A percentile compares a stretch with the other conserved stretches of the same genome.
These are phyloP conservation scores for Sylvilagus floridanus DNA, from an alignment of 2,797 vertebrate species.

Conservation along the genomic window DNA sequence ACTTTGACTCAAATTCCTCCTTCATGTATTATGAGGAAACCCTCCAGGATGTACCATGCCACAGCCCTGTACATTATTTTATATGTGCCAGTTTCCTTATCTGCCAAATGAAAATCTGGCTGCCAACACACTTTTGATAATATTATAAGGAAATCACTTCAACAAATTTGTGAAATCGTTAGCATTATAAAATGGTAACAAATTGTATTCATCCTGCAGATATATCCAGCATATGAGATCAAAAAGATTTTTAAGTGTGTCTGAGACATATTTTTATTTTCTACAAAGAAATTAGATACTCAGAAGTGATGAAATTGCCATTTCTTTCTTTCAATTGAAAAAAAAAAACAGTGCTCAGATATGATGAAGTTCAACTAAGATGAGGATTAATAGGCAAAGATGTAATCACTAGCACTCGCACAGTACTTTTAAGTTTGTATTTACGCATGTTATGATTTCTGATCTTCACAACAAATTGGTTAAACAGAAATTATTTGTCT, in stretches of 20 bases:
- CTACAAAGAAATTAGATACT: not conserved
- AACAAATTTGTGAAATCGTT: not conserved
- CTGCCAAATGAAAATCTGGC: not conserved
- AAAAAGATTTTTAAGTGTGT: not conserved
- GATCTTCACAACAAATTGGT: not conserved
- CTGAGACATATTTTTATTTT: not conserved
- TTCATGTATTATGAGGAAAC: not conserved
- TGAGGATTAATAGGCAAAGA: not conserved
- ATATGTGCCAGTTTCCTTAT: not conserved
- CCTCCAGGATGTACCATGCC: not conserved
- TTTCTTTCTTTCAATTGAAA: not conserved
- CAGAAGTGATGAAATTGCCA: not conserved
- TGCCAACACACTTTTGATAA: not conserved
- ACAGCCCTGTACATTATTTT: not conserved
- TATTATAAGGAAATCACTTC: not conserved
- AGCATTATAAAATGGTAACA: not conserved
- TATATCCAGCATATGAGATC: not conserved
- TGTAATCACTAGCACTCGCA: not conserved
- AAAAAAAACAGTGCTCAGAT: not conserved
- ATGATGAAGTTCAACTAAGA: not conserved
- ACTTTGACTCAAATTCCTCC: not conserved
- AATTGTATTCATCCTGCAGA: not conserved
- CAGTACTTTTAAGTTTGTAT: conserved; percentile 13
- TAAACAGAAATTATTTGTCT: not conserved
- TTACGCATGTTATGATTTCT: not conserved